Evolutionary conservation across 2,888 invertebrate species (phyloP).

Genomic region (Lochmaea crataegi): DNA sequence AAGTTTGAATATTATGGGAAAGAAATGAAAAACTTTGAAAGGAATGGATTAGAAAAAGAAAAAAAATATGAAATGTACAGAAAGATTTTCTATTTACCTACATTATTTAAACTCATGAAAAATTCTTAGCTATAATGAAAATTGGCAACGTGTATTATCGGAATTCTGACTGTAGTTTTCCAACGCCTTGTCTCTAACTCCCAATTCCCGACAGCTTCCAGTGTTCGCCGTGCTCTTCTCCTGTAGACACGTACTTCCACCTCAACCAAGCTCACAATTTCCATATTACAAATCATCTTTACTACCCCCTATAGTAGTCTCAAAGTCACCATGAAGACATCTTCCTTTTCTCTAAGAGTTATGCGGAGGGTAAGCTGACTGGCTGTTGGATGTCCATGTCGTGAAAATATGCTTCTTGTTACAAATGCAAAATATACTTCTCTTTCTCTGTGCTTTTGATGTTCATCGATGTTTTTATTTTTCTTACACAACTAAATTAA

Average conservation of each 20-base stretch:
- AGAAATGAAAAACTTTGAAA: too few species aligned
- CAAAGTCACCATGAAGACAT: conserved; percentile 76
- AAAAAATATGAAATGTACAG: too few species aligned
- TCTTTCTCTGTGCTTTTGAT: conserved; percentile 13
- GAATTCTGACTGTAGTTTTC: conserved; percentile 12
- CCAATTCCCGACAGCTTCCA: conserved; percentile 40
- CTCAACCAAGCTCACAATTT: conserved; percentile 28
- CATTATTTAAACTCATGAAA: neutral
- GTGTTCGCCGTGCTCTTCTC: conserved; percentile 50
- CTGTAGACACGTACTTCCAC: conserved; percentile 43
- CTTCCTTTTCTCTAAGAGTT: conserved; percentile 80
- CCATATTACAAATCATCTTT: conserved; percentile 32
- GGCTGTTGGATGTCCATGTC: conserved; percentile 46
- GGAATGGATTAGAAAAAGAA: too few species aligned
- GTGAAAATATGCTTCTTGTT: conserved; percentile 19
- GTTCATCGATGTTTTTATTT: conserved; percentile 13
- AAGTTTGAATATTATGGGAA: too few species aligned
- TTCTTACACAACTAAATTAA: neutral
- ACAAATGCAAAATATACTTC: conserved; percentile 13
- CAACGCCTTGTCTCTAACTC: neutral
- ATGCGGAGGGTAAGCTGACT: conserved; percentile 79
- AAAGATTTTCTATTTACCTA: too few species aligned
- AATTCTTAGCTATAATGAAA: neutral
- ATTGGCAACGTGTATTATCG: neutral
- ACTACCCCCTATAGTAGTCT: conserved; percentile 11